Evolutionary conservation across 2,888 invertebrate species (phyloP), one percentile per base, ranked within the genome.

Genomic region (Monoplex corrugatus): DNA sequence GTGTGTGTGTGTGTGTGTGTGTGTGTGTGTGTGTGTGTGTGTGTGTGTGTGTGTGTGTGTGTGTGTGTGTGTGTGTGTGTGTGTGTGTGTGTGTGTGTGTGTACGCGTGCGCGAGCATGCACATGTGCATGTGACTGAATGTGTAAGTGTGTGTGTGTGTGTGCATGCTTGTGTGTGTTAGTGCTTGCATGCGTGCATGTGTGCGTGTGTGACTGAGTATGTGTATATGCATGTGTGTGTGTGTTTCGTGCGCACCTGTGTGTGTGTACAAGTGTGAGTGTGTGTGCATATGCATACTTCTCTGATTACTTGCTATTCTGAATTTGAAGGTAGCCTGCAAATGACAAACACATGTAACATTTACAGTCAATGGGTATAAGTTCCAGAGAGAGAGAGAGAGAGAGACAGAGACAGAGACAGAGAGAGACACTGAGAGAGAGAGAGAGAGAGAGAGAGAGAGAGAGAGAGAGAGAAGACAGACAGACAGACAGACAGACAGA

Each of bases 371-470:
- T n/a, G n/a, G n/a, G n/a, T n/a, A n/a, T n/a, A n/a, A n/a, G n/a
- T n/a, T n/a, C n/a, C n/a, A 72, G 35, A 72, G 72, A 72, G 72
- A 72, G 72, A 82, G 68, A 87, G 35, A 87, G 19, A 75, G 72
- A 87, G 38, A 38, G 28, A 75, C 28, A 38, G 50, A 88, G 80
- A 50, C 43, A 63, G 38, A 40, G 19, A 57, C 2, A 57, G 38
- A 87, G 32, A 87, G 38, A n/a, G 28, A 72, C 28, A 72, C 38
- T 2, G 23, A n/a, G 32, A 40, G 43, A 19, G 43, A 43, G 16
- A 23, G 44, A 38, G 38, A 32, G 23, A 35, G 35, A 80, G 5
- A 16, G 80, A 80, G 32, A 80, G 80, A 80, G 32, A 80, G 80
- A 80, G 32, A 80, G 80, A 80, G 5, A 80, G 32, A 32, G 8